Evolutionary conservation across 2,888 invertebrate species (phyloP).

Genomic region (Agriopis aurantiaria): DNA sequence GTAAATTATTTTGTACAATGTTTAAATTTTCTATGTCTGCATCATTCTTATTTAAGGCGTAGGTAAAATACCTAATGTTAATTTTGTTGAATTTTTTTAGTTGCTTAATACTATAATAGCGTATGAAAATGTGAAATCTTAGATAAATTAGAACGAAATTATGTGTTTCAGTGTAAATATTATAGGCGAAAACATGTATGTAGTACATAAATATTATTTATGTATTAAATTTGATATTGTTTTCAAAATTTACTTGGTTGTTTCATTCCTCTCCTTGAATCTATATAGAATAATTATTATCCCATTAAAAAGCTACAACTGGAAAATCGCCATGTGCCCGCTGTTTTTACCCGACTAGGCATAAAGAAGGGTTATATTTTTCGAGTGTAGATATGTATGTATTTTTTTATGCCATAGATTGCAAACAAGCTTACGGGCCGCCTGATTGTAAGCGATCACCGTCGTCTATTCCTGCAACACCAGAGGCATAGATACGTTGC

Average conservation of each 20-base stretch:
- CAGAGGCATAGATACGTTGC: too few species aligned
- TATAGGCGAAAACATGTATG: constrained; percentile 83
- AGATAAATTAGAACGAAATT: constrained; percentile 76
- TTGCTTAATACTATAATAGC: constrained; percentile 75
- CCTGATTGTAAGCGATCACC: too few species aligned
- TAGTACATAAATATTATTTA: constrained; percentile 86
- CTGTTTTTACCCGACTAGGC: too few species aligned
- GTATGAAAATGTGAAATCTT: constrained; percentile 75
- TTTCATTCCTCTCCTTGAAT: constrained; percentile 64
- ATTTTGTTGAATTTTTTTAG: constrained; percentile 72
- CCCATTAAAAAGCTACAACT: too few species aligned
- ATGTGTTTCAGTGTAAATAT: constrained; percentile 86
- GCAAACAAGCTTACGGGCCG: too few species aligned
- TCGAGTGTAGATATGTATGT: too few species aligned
- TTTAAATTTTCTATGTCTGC: constrained; percentile 72
- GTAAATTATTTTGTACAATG: constrained; percentile 82
- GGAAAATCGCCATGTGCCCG: too few species aligned
- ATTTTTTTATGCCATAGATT: too few species aligned
- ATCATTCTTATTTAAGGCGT: constrained; percentile 67
- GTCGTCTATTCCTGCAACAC: too few species aligned
- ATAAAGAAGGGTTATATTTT: too few species aligned
- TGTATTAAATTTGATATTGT: constrained; percentile 87
- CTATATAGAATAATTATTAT: neutral
- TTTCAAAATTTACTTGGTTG: constrained; percentile 82
- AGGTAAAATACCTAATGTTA: constrained; percentile 62